Percentiles rank a stretch among this genome's conserved stretches.
Evolutionary conservation across 2,797 vertebrate species (phyloP).

Genomic region (Gambelia wislizenii): DNA sequence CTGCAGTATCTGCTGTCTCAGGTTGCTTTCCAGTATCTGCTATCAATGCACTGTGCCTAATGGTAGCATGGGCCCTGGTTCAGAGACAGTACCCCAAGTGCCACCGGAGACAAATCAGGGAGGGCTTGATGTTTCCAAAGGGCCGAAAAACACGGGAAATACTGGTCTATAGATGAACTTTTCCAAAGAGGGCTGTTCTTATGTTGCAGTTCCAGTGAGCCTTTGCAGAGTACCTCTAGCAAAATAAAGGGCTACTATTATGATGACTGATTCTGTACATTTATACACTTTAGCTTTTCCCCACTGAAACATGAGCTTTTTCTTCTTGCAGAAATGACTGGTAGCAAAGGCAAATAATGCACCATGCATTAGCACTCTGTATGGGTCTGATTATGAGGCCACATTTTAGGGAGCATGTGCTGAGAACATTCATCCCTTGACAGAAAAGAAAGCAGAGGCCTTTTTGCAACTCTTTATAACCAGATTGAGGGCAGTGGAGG

Average conservation of each 20-base stretch:
- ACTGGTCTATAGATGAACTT: not conserved
- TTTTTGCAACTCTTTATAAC: constrained; percentile 28
- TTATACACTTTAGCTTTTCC: not conserved
- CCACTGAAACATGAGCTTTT: not conserved
- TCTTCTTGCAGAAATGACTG: constrained; percentile 4
- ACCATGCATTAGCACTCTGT: not conserved
- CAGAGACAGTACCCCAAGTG: not conserved
- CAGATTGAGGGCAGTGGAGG: not conserved
- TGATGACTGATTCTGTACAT: not conserved
- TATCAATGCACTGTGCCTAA: not conserved
- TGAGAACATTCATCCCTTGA: constrained; percentile 17
- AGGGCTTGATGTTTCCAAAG: too few species aligned
- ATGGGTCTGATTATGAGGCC: not conserved
- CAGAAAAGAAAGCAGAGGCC: constrained; percentile 23
- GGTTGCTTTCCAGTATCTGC: too few species aligned
- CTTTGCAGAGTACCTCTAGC: not conserved
- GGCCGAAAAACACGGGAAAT: not conserved
- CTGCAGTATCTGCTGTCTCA: not conserved
- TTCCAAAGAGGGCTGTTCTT: not conserved
- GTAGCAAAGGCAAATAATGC: constrained; percentile 29
- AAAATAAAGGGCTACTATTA: not conserved
- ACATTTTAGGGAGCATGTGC: not conserved
- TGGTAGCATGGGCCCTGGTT: not conserved
- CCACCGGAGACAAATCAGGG: not conserved
- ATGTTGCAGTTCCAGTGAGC: not conserved